Conservation (phyloP, 2,797 vertebrate genomes). For the Carcharodon carcharias region DNA sequence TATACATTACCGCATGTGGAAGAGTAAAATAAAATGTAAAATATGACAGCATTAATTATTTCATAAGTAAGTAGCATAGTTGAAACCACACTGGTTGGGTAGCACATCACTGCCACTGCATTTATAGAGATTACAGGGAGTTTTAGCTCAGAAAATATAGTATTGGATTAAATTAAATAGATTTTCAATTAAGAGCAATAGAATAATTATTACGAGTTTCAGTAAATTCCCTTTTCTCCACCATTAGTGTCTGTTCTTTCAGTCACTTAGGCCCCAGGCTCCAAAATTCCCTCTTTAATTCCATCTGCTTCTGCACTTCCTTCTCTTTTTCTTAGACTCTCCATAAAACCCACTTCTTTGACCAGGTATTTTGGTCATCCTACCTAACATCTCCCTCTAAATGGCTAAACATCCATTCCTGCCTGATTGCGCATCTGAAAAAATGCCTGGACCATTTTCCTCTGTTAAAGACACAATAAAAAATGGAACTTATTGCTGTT, state of each 20-base stretch:
- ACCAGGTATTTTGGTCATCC: not conserved
- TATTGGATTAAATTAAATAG: not conserved
- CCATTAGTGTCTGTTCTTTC: not conserved
- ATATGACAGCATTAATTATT: not conserved
- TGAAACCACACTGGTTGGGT: not conserved
- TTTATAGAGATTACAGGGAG: not conserved
- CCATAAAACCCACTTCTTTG: not conserved
- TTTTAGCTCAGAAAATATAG: not conserved
- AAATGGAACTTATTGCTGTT: not conserved
- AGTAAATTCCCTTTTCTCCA: not conserved
- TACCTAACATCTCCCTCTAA: not conserved
- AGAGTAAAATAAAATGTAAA: not conserved
- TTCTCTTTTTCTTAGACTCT: not conserved
- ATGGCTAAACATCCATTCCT: not conserved
- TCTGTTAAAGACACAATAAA: not conserved
- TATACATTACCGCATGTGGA: not conserved
- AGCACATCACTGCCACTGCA: not conserved
- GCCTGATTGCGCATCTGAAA: not conserved
- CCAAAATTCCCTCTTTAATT: not conserved
- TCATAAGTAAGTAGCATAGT: not conserved
- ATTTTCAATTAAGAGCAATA: too few relatives aligned
- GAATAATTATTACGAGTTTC: not conserved
- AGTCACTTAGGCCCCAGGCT: not conserved
- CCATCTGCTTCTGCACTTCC: not conserved
- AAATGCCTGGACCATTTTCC: not conserved